Base-by-base conservation (phyloP, 2,888 invertebrate genomes). In the Alloplasta piceator region DNA sequence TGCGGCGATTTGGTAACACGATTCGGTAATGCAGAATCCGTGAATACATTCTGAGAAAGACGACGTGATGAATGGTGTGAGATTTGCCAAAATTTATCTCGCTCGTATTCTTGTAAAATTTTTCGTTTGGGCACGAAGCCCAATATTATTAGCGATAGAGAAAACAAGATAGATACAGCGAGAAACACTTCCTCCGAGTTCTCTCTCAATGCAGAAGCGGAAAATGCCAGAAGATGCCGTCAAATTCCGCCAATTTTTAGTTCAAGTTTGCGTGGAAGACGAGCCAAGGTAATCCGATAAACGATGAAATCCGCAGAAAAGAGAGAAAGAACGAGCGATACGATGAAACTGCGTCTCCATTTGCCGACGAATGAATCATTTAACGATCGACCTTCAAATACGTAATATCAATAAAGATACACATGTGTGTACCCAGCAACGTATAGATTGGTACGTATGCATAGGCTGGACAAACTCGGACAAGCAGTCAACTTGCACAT, bases 1-100 rank as follows among this genome's bases (percentile, higher is more conserved):
- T 72, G 26, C 76, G 7, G 7, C 14, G 55, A 39, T 26, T 26
- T 26, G 26, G 43, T 43, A 12, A 52, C 14, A 46, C 56, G 71
- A 75, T 73, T 73, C 64, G 73, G 73, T 64, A 64, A 67, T 80
- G 61, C 56, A 71, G 55, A 67, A 67, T 39, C 61, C 39, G 61
- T 38, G 68, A 76, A 72, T 76, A 71, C 79, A 60, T 58, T 9
- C 7, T 6, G 7, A 10, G 10, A 10, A 71, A 75, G 71, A 68
- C 58, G 55, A 39, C 71, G 43, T 73, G 66, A 80, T 80, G 71
- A 75, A 71, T 80, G 71, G 75, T 75, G 75, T 66, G 67, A 71
- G 80, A 66, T 75, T 75, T 80, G 71, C 80, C 70, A 74, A 60
- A 58, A 66, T 43, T 6, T 14, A 12, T 50, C 36, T 60, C 39